These are phyloP conservation scores for Balaeniceps rex DNA, from an alignment of 2,113 vertebrate genomes.

Conservation along the genomic window DNA sequence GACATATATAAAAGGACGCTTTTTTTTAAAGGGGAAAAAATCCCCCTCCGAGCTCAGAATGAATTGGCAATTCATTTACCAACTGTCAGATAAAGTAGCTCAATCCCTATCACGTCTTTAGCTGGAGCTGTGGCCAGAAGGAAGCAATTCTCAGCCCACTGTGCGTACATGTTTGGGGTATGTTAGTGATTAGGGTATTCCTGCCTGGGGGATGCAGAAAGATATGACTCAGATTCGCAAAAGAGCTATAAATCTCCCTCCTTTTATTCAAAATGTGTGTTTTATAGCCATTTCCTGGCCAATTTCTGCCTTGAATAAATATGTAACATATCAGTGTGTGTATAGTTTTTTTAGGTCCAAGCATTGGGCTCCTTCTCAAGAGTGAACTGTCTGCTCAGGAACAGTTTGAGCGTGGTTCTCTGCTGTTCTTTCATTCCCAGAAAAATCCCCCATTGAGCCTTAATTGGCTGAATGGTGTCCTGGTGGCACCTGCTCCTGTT, in stretches of 20 bases:
- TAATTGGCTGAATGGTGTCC: not conserved
- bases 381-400: slow-evolving; percentile 7
- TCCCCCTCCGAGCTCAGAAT: slow-evolving; percentile 63
- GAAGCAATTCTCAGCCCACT: slow-evolving; percentile 77
- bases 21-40: slow-evolving; percentile 32
- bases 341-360: slow-evolving; percentile 15
- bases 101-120: slow-evolving; percentile 69
- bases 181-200: slow-evolving; percentile 81
- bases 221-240: slow-evolving; percentile 80
- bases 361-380: slow-evolving; percentile 5
- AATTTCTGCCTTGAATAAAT: slow-evolving; percentile 76
- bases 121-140: slow-evolving; percentile 72
- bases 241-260: slow-evolving; percentile 78
- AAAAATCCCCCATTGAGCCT: not conserved
- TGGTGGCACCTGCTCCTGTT: not conserved
- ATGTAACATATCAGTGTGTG: slow-evolving; percentile 68
- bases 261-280: slow-evolving; percentile 80
- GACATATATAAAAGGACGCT: slow-evolving; percentile 70
- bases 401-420: not conserved
- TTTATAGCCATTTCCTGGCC: slow-evolving; percentile 79
- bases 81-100: slow-evolving; percentile 76
- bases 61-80: slow-evolving; percentile 77
- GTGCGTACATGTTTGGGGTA: slow-evolving; percentile 73
- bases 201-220: slow-evolving; percentile 74
- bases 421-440: not conserved